phyloP scores from a whole-genome alignment of 2,113 vertebrate species.

The Ophiodon elongatus region DNA sequence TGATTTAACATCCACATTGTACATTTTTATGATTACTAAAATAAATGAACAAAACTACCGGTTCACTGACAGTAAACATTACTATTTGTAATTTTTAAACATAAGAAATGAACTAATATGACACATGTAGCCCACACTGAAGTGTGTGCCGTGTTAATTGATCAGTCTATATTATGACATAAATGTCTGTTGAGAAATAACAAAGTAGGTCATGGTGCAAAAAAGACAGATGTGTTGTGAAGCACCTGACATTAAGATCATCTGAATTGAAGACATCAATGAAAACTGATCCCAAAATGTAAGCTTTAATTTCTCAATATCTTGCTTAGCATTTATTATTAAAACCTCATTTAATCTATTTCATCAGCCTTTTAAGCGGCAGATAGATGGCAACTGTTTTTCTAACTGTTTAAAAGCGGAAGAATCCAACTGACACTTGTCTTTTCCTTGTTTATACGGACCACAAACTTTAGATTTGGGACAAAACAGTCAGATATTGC shows the following conservation, averaged over 20 bases:
- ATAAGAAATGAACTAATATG: neutral
- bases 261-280: neutral
- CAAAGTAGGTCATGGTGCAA: neutral
- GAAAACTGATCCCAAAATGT: neutral
- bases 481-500: neutral
- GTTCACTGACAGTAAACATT: neutral
- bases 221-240: neutral
- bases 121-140: neutral
- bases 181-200: neutral
- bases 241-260: neutral
- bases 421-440: conserved; percentile 1
- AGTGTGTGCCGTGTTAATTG: too few species aligned
- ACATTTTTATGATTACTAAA: neutral
- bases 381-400: neutral
- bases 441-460: neutral
- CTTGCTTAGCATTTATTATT: neutral
- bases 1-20: neutral
- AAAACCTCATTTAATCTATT: neutral
- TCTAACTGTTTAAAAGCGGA: neutral
- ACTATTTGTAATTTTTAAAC: neutral
- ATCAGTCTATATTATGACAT: neutral
- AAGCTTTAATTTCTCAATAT: neutral
- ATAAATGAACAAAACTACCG: neutral
- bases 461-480: neutral
- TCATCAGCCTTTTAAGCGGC: neutral